Base-by-base conservation (phyloP, 1,140 invertebrate species). In the Meloidogyne floridensis region DNA sequence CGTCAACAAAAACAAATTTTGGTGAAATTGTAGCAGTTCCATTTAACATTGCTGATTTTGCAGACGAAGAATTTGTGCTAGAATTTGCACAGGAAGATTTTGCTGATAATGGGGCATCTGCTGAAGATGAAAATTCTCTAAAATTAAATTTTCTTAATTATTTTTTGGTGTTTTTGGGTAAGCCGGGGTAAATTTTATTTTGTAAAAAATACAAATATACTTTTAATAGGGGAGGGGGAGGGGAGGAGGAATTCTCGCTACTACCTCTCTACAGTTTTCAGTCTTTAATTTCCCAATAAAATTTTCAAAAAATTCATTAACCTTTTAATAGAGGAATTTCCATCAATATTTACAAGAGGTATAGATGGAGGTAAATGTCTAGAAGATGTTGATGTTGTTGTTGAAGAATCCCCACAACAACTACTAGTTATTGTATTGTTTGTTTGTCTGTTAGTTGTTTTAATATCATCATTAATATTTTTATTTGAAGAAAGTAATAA, bases 331-430 rank as follows among this genome's bases (percentile, higher is more conserved):
- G 5, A 7, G 18, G 72, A n/a, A 47, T 6, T n/a, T 9, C 7
- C 15, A 65, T 32, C 32, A n/a, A 79, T 72, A 20, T 72, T 69
- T 20, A 72, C 77, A n/a, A 79, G 7, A 43, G 77, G 77, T 71
- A 79, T 79, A 72, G 76, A 69, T n/a, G 32, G 2, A 20, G 77
- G 20, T 42, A 43, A 65, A 65, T n/a, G 77, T 15, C 43, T 69
- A 54, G 77, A 79, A 51, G 77, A 79, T 69, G 77, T 71, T 4
- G 77, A 79, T 32, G 77, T 79, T 42, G 77, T 79, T 51, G 77
- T 79, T 5, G 77, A 79, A 65, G 77, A 79, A 72, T 65, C 59
- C 2, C 59, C 59, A 65, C n/a, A 65, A 65, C 59, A n/a, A 65
- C n/a, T 65, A 65, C n/a, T 65, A n/a, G 2, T 15, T 59, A 47